Base-by-base conservation (phyloP, 2,888 invertebrate genomes). In the Papilio protenor region DNA sequence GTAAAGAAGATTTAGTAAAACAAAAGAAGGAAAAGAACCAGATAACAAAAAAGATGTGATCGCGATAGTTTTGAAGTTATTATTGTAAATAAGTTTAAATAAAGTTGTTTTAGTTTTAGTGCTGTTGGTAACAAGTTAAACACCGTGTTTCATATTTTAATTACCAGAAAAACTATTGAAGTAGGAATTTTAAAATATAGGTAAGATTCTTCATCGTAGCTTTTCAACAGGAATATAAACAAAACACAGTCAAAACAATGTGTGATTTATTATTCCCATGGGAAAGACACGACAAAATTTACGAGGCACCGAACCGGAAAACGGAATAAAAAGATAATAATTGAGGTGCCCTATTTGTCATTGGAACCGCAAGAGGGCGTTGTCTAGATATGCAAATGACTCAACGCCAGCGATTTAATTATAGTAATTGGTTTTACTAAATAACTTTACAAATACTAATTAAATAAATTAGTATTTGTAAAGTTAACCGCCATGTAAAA, bases 261-360 rank as follows among this genome's bases (percentile, higher is more conserved):
- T 55, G 55, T 69, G 57, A 75, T 69, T 57, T 47, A 75, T 70
- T 66, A 70, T 57, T 70, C 57, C 57, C 75, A 45, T 47, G 75
- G 40, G 11, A 70, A 23, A 45, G 75, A 70, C 75, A 52, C 69
- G 69, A 23, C n/a, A 16, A 6, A 75, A 75, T 75, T 75, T 69
- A 75, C 27, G 75, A 70, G 40, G 69, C 69, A 27, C 21, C 18
- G 49, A 57, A 18, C 23, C 5, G 75, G 23, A 70, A 69, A 69
- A 70, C 57, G 27, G 57, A 75, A 75, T 70, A 47, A 75, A 75
- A 47, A 75, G 70, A 70, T 23, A 47, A 70, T 70, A 47, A 66
- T 66, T 40, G 66, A 66, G 66, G 66, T 66, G 66, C 66, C 40
- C 66, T 66, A 40, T 66, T 66, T 66, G n/a, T 66, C 40, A 10